Base-by-base conservation (phyloP, 2,797 vertebrate species). In the Antrozous pallidus region DNA sequence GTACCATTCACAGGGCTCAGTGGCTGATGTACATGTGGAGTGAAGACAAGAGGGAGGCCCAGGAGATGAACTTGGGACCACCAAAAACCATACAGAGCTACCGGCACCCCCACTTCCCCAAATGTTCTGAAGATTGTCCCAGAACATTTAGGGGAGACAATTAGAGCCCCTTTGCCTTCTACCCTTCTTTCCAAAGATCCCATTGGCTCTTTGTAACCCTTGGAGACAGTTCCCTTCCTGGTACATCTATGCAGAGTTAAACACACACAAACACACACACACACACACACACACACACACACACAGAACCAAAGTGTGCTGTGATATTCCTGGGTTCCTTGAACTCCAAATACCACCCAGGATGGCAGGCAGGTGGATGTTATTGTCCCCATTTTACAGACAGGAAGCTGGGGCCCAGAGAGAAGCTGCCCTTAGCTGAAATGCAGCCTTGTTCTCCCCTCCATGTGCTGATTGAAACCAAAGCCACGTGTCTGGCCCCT, bases 1-100 rank as follows among this genome's bases (percentile, higher is more conserved):
- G 8, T 49, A n/a, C 9, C 24, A 56, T 3, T 5, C 22, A 17
- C 40, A 67, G 17, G n/a, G 40, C 6, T 40, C 4, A 3, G 77
- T 0, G 8, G n/a, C 20, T 67, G 38, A 14, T 20, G 8, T 24
- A 28, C 0, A 0, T 8, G 31, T 16, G 26, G 38, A 1, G 18
- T 36, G 8, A 73, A 61, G 69, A 12, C 6, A 42, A 91, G 26
- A 82, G 16, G 36, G 45, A 75, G 13, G 11, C 31, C 45, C 58
- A 8, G 2, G n/a, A 83, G 51, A 26, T 3, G 13, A 71, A 83
- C 49, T 11, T 4, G 8, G 31, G 42, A 40, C 33, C 36, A 79
- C 36, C 56, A 14, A 83, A 36, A 42, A 77, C 16, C 31, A 38
- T 2, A 38, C 16, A 45, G 58, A 54, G 70, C 10, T 13, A 24